Evolutionary conservation across 2,113 vertebrate genomes (phyloP).

Genomic region (Indicator maculatus): DNA sequence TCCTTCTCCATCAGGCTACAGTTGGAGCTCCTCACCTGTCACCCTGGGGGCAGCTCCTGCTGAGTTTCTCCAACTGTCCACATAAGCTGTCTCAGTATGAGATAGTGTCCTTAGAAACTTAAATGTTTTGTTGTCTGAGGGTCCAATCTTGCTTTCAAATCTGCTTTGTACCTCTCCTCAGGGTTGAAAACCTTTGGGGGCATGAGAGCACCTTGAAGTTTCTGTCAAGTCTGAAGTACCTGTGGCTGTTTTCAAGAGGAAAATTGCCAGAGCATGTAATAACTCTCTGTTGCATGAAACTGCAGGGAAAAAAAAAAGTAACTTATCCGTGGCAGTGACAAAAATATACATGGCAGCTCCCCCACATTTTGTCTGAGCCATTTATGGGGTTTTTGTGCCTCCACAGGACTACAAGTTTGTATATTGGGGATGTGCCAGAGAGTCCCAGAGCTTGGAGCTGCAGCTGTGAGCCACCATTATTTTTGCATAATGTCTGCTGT

Average conservation of each 20-base stretch:
- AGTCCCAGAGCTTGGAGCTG: neutral
- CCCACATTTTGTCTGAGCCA: neutral
- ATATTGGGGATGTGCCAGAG: fast-evolving
- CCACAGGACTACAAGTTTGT: neutral
- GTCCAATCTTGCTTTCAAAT: slow-evolving; percentile 32
- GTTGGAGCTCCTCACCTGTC: slow-evolving; percentile 64
- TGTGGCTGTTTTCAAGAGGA: neutral
- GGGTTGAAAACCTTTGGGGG: neutral
- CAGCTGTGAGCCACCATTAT: neutral
- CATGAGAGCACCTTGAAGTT: neutral
- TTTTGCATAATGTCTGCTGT: neutral
- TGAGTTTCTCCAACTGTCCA: slow-evolving; percentile 54
- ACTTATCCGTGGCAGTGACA: neutral
- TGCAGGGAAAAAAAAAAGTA: neutral
- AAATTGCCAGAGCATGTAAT: neutral
- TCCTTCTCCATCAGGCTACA: neutral
- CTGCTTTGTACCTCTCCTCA: neutral
- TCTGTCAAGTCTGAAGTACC: neutral
- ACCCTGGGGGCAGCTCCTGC: slow-evolving; percentile 29
- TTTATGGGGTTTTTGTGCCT: neutral
- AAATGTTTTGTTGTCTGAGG: neutral
- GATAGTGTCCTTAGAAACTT: slow-evolving; percentile 36
- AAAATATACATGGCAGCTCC: neutral
- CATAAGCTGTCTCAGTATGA: slow-evolving; percentile 11
- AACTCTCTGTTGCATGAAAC: neutral